Evolutionary conservation across 2,113 vertebrate species (phyloP).

Genomic region (Motacilla tschutschensis): DNA sequence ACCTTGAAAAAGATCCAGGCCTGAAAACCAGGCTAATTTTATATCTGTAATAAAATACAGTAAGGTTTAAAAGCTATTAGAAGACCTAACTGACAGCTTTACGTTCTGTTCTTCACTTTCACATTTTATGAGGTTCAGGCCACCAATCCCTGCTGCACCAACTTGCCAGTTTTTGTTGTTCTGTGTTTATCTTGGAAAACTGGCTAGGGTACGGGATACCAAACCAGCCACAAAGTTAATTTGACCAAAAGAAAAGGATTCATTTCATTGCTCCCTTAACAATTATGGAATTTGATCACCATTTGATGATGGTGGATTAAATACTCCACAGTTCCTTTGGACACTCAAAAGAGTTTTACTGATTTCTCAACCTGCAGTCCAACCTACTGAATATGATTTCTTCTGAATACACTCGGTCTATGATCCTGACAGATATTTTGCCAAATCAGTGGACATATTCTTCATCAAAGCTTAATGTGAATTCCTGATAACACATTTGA

Average conservation of each 20-base stretch:
- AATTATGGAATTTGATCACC: not conserved
- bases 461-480: not conserved
- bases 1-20: constrained; percentile 5
- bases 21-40: constrained; percentile 42
- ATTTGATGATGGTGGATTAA: not conserved
- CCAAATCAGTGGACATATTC: not conserved
- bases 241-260: not conserved
- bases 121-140: not conserved
- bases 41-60: constrained; percentile 27
- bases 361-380: not conserved
- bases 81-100: constrained; percentile 38
- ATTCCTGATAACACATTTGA: not conserved
- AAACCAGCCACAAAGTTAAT: not conserved
- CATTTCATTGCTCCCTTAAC: not conserved
- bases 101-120: constrained; percentile 17
- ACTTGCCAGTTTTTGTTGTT: constrained; percentile 1
- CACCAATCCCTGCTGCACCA: not conserved
- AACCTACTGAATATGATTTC: not conserved
- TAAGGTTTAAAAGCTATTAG: constrained; percentile 36
- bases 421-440: not conserved
- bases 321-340: not conserved
- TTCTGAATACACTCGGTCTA: not conserved
- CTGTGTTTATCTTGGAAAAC: constrained; percentile 4
- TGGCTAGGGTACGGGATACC: not conserved
- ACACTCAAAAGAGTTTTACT: not conserved